These are phyloP conservation scores for Botia almorhae DNA, from an alignment of 2,797 vertebrate genomes.

Conservation along the genomic window DNA sequence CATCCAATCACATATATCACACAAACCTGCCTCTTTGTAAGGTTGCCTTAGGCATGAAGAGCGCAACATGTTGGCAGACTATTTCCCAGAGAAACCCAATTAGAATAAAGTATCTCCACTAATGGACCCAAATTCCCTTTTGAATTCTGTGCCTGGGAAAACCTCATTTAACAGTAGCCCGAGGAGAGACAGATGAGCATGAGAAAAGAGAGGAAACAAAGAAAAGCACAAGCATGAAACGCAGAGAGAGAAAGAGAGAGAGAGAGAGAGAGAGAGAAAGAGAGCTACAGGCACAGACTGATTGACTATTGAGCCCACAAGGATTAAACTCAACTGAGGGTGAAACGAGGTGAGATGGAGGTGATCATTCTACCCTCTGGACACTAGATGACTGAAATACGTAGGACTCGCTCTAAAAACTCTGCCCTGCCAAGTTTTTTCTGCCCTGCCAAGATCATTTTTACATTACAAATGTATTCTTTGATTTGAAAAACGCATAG, in stretches of 20 bases:
- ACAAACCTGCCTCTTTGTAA: slow-evolving; percentile 16
- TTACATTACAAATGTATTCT: slow-evolving; percentile 15
- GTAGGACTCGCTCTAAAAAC: slow-evolving; percentile 37
- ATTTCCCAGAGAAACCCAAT: slow-evolving; percentile 56
- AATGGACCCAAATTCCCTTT: slow-evolving; percentile 82
- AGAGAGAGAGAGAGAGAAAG: slow-evolving; percentile 46
- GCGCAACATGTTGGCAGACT: slow-evolving; percentile 50
- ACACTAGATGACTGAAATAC: slow-evolving; percentile 31
- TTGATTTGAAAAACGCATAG: slow-evolving; percentile 8
- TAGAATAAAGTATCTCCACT: slow-evolving; percentile 61
- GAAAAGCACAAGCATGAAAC: slow-evolving; percentile 45
- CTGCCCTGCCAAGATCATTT: slow-evolving; percentile 1
- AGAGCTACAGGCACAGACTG: slow-evolving; percentile 45
- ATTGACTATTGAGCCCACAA: slow-evolving; percentile 52
- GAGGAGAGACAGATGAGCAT: slow-evolving; percentile 60
- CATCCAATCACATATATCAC: slow-evolving; percentile 36
- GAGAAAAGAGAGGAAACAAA: slow-evolving; percentile 35
- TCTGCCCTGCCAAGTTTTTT: background rate
- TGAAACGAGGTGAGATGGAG: slow-evolving; percentile 33
- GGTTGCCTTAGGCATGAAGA: slow-evolving; percentile 38
- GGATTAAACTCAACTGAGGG: slow-evolving; percentile 50
- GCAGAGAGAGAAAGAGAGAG: background rate
- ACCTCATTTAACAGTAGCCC: slow-evolving; percentile 81
- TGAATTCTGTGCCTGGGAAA: slow-evolving; percentile 74
- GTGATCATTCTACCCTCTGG: slow-evolving; percentile 43